Evolutionary conservation across 2,113 vertebrate species (phyloP).

Genomic region (Todiramphus saurophagus): DNA sequence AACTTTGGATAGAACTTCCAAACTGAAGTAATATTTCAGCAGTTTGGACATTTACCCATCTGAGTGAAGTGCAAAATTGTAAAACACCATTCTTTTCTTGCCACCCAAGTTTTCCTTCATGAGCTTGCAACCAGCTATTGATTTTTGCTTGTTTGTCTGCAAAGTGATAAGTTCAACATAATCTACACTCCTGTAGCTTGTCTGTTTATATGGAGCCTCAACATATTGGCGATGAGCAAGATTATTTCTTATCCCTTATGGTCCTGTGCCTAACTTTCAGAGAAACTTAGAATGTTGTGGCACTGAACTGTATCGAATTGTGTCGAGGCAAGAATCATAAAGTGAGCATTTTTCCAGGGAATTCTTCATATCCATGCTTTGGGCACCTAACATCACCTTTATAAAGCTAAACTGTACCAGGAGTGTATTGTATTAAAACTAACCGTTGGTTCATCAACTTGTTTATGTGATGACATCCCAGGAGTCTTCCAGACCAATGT

Average conservation of each 20-base stretch:
- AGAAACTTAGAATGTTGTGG: background rate
- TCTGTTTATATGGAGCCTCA: constrained; percentile 7
- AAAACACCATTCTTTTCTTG: background rate
- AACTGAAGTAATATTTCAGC: background rate
- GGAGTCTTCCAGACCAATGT: background rate
- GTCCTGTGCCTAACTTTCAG: background rate
- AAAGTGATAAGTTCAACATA: background rate
- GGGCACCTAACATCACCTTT: background rate
- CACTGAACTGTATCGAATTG: constrained; percentile 1
- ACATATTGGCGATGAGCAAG: background rate
- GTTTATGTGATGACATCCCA: background rate
- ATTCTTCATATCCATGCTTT: background rate
- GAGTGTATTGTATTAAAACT: background rate
- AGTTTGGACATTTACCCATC: background rate
- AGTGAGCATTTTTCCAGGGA: background rate
- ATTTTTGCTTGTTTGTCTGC: background rate
- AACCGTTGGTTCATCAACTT: background rate
- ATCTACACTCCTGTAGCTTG: background rate
- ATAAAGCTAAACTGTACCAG: background rate
- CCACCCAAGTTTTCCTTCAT: background rate
- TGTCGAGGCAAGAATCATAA: background rate
- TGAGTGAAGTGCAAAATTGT: background rate
- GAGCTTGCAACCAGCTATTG: background rate
- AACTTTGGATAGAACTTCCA: background rate
- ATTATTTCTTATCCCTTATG: background rate